Base-by-base conservation (phyloP, 2,797 vertebrate genomes). In the Spinibarbus caldwelli region DNA sequence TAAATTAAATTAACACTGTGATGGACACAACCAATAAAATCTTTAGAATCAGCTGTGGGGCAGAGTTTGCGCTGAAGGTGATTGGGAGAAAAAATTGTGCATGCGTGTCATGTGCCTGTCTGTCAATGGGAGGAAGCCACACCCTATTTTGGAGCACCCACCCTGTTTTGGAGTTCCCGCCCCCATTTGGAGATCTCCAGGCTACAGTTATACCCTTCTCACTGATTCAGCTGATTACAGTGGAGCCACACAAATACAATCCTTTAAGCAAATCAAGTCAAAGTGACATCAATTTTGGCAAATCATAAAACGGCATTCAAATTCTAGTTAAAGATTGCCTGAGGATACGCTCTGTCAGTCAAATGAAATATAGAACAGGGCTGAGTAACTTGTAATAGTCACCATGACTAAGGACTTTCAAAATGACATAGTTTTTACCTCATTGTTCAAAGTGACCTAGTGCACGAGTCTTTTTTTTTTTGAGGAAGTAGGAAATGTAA, bases 391-490 rank as follows among this genome's bases (percentile, higher is more conserved):
- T 47, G 38, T 34, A 34, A 17, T 52, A 82, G 62, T 77, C 83
- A 85, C 64, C 73, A 85, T 85, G 83, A 85, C 79, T 85, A 82
- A 85, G 79, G 79, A 17, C 10, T 82, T 87, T 85, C 34, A 64
- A n/a, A 59, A 70, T 83, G 43, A 73, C 9, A 15, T 31, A 11
- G 62, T 76, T 43, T 77, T 85, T 6, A 75, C 26, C 70, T 54
- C 43, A 1, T 36, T 54, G 38, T 57, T 70, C 41, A 62, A 75
- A 67, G 47, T 36, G 29, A 67, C 34, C 54, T 41, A 34, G 15
- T 52, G 17, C 36, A 80, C 17, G 3, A 54, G 17, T 47, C 7
- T 68, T 80, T 59, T 57, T n/a, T n/a, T 59, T 62, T 21, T 59
- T 19, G 21, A 77, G 34, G 41, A 67, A 81, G n/a, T 36, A 82